A percentile compares a stretch with the other conserved stretches of the same genome.
These are phyloP conservation scores for Rhynchophorus ferrugineus DNA, from an alignment of 1,140 invertebrate species.

Conservation along the genomic window DNA sequence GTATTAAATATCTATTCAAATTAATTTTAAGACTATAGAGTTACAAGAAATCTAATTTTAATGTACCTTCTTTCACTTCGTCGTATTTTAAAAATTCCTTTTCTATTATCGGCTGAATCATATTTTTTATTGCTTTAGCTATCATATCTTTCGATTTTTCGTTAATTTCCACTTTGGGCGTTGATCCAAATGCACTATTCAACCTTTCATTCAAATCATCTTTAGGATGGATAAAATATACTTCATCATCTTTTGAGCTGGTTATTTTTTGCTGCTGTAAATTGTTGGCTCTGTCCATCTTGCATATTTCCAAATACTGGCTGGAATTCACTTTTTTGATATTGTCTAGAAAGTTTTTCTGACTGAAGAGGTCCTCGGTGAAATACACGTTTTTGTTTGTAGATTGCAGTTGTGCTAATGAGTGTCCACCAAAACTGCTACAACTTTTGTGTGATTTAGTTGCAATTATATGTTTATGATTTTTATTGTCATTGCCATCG, in stretches of 20 bases:
- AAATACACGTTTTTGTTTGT: no score
- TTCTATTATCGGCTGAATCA: constrained; percentile 19
- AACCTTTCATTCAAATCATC: constrained; percentile 14
- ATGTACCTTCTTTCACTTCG: constrained; percentile 20
- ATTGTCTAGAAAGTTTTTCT: background rate
- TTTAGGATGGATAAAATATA: constrained; percentile 11
- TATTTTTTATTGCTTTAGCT: constrained; percentile 14
- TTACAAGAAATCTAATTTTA: no score
- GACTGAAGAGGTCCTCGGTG: background rate
- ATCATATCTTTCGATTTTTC: constrained; percentile 16
- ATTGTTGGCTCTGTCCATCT: background rate
- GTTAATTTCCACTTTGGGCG: constrained; percentile 8
- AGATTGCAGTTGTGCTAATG: no score
- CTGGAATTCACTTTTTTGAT: background rate
- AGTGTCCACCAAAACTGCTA: no score
- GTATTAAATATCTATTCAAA: no score
- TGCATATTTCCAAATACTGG: background rate
- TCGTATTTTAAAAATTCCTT: constrained; percentile 22
- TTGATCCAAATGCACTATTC: background rate
- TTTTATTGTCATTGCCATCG: no score
- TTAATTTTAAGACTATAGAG: no score
- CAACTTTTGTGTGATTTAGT: no score
- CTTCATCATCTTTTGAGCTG: background rate
- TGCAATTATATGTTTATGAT: no score
- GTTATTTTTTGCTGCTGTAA: background rate